phyloP scores from a whole-genome alignment of 2,888 invertebrate genomes.

The Rapana venosa region DNA sequence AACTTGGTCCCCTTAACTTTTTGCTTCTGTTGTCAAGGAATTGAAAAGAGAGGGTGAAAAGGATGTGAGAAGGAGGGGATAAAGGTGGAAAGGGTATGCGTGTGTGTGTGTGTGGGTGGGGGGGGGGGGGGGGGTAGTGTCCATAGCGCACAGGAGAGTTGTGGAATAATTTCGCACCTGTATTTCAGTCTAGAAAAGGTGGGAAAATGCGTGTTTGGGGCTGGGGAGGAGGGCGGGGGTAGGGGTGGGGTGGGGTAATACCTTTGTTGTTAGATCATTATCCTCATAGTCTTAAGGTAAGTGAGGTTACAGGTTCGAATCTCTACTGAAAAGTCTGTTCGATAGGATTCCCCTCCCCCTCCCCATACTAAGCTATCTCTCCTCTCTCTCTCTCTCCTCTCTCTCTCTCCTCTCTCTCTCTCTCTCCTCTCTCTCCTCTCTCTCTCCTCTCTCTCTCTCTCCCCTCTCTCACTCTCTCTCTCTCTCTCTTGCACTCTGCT shows the following conservation, averaged over 20 bases:
- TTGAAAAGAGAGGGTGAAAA: not conserved
- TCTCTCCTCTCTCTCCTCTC: not conserved
- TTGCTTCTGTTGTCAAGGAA: not conserved
- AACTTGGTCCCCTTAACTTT: conserved; percentile 18
- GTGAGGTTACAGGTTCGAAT: not conserved
- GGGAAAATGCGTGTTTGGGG: not conserved
- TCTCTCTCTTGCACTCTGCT: not conserved
- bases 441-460: not conserved
- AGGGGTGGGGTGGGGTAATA: too few relatives aligned
- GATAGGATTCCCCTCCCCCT: not conserved
- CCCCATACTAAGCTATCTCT: too few relatives aligned
- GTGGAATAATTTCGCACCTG: not conserved
- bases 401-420: not conserved
- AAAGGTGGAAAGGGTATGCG: not conserved
- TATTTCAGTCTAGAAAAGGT: not conserved
- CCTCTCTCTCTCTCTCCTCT: not conserved
- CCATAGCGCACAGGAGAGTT: not conserved
- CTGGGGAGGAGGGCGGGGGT: too few relatives aligned
- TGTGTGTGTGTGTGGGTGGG: not conserved
- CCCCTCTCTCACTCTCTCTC: not conserved
- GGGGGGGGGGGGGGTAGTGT: not conserved
- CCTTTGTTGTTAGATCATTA: not conserved
- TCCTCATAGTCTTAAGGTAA: not conserved
- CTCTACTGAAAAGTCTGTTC: too few relatives aligned
- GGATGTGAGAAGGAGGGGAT: not conserved